These are phyloP conservation scores for Drosophila burlai DNA, from an alignment of 1,140 invertebrate genomes.

Conservation along the genomic window DNA sequence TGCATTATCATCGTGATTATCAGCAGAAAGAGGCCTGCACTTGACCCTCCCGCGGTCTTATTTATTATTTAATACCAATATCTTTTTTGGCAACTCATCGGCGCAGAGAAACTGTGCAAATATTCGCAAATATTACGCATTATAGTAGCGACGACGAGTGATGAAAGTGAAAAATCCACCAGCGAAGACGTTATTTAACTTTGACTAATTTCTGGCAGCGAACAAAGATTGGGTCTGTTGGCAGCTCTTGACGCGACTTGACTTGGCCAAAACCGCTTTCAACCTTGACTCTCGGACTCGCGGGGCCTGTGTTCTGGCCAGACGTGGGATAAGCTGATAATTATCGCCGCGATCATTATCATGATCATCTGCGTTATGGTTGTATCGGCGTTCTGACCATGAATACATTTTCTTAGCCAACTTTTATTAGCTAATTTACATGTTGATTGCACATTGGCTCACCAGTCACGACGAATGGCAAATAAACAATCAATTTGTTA, in stretches of 20 bases:
- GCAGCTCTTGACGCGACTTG: neutral
- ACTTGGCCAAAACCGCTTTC: slow-evolving; percentile 16
- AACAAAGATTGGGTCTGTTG: slow-evolving; percentile 34
- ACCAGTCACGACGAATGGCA: slow-evolving; percentile 49
- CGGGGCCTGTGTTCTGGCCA: slow-evolving; percentile 48
- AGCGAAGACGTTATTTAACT: slow-evolving; percentile 33
- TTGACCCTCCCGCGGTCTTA: slow-evolving; percentile 45
- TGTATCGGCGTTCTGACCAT: slow-evolving; percentile 28
- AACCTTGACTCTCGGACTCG: slow-evolving; percentile 42
- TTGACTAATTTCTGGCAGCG: slow-evolving; percentile 42
- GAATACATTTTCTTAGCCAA: slow-evolving; percentile 9
- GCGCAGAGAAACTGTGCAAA: slow-evolving; percentile 45
- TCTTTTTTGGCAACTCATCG: slow-evolving; percentile 53
- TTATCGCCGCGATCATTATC: slow-evolving; percentile 44
- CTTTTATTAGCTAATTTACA: slow-evolving; percentile 76
- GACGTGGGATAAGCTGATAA: slow-evolving; percentile 61
- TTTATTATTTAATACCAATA: slow-evolving; percentile 5
- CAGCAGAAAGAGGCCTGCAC: slow-evolving; percentile 46
- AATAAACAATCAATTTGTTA: slow-evolving; percentile 64
- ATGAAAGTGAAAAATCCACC: slow-evolving; percentile 47
- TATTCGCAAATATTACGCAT: slow-evolving; percentile 63
- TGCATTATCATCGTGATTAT: slow-evolving; percentile 52
- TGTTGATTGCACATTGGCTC: slow-evolving; percentile 62
- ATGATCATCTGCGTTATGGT: slow-evolving; percentile 42
- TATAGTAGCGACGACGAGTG: slow-evolving; percentile 33